These are phyloP conservation scores for Athripsodes cinereus DNA, from an alignment of 2,888 invertebrate species.

Conservation along the genomic window DNA sequence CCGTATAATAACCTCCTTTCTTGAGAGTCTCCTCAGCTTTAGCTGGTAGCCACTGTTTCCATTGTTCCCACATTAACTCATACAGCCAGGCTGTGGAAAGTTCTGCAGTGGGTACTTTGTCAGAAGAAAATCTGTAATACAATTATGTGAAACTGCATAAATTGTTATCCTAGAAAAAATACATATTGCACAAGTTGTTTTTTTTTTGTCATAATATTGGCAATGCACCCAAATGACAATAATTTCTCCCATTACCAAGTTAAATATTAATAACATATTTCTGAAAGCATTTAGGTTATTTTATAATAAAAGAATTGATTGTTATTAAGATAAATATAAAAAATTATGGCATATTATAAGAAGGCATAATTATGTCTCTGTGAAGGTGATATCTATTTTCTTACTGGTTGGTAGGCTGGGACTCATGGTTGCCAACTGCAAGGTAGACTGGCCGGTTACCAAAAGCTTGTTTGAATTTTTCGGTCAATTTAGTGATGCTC, in stretches of 20 bases:
- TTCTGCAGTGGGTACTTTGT: slow-evolving; percentile 40
- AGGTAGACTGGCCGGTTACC: slow-evolving; percentile 58
- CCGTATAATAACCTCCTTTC: slow-evolving; percentile 73
- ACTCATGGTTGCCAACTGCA: slow-evolving; percentile 78
- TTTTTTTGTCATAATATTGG: neutral
- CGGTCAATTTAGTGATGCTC: slow-evolving; percentile 49
- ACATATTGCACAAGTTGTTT: too few relatives aligned
- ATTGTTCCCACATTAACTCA: slow-evolving; percentile 62
- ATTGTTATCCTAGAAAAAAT: neutral
- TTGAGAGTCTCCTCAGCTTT: slow-evolving; percentile 54
- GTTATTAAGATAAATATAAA: too few relatives aligned
- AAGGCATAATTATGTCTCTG: neutral
- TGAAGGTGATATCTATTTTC: slow-evolving; percentile 29
- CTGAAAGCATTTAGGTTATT: too few relatives aligned
- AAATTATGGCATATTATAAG: neutral
- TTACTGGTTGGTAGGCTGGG: slow-evolving; percentile 79
- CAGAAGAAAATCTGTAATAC: slow-evolving; percentile 54
- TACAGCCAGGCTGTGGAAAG: slow-evolving; percentile 71
- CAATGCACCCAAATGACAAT: too few relatives aligned
- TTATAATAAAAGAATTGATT: too few relatives aligned
- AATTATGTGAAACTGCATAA: neutral
- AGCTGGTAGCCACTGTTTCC: slow-evolving; percentile 65
- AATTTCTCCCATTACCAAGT: too few relatives aligned
- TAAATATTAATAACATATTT: neutral
- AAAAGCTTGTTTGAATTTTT: slow-evolving; percentile 51